These are phyloP conservation scores for Epicauta chinensis DNA, from an alignment of 1,140 invertebrate genomes.

Conservation along the genomic window DNA sequence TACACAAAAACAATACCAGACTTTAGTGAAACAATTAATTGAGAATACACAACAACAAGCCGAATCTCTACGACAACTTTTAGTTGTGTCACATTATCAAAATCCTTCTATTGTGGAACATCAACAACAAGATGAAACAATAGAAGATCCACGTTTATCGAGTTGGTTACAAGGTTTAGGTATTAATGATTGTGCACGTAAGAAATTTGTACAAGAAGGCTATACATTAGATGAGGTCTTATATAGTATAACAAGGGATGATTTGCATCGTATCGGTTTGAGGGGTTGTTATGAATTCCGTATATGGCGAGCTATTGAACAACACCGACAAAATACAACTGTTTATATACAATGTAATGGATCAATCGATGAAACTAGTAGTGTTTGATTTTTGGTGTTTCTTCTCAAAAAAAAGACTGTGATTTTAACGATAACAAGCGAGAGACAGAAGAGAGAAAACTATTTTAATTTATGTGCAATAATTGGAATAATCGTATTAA, in stretches of 20 bases:
- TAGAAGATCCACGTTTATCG: conserved; percentile 46
- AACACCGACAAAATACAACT: conserved; percentile 39
- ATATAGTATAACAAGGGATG: conserved; percentile 65
- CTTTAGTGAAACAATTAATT: conserved; percentile 50
- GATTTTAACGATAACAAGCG: no score
- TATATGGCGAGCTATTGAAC: conserved; percentile 49
- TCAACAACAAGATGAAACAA: conserved; percentile 38
- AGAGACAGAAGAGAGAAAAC: no score
- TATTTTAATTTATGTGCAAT: conserved; percentile 18
- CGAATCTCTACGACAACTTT: conserved; percentile 11
- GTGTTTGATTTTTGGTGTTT: background rate
- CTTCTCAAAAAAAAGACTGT: conserved; percentile 4
- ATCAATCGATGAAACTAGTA: conserved; percentile 8
- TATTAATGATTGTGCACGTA: conserved; percentile 52
- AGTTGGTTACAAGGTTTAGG: conserved; percentile 54
- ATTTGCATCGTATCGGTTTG: conserved; percentile 65
- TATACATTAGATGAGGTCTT: conserved; percentile 75
- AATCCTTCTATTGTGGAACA: no score
- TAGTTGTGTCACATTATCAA: conserved; percentile 19
- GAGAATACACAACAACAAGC: conserved; percentile 24
- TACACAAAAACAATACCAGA: conserved; percentile 64
- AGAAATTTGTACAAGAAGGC: conserved; percentile 63
- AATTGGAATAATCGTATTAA: conserved; percentile 7
- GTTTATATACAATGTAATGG: conserved; percentile 17
- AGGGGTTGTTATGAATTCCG: conserved; percentile 52